Evolutionary conservation across 2,888 invertebrate genomes (phyloP).

Genomic region (Trichogramma dendrolimi): DNA sequence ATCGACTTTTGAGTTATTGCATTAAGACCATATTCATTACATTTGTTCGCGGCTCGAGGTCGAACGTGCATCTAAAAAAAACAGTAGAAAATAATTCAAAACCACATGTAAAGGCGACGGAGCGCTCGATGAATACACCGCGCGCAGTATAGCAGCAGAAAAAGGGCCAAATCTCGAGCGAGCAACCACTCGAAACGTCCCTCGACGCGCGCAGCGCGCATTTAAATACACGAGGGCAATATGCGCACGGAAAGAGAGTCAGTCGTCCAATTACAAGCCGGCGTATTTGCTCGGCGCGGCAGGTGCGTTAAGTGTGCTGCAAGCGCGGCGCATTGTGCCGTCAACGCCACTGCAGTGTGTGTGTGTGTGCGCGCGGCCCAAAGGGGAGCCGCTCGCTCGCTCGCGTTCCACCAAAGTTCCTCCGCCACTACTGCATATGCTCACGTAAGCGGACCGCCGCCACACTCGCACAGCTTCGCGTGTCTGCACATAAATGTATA

Average conservation of each 20-base stretch:
- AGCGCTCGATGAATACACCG: too few species aligned
- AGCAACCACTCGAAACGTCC: too few species aligned
- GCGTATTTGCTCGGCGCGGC: constrained; percentile 21
- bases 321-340: constrained; percentile 20
- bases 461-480: neutral
- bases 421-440: constrained; percentile 7
- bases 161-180: too few species aligned
- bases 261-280: constrained; percentile 25
- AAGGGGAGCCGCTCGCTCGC: neutral
- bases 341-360: constrained; percentile 3
- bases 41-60: too few species aligned
- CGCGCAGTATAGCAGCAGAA: too few species aligned
- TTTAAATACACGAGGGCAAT: neutral
- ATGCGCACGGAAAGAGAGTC: neutral
- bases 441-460: neutral
- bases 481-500: neutral
- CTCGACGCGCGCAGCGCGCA: too few species aligned
- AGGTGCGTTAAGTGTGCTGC: too few species aligned
- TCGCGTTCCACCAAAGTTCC: constrained; percentile 1
- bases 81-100: too few species aligned
- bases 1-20: too few species aligned
- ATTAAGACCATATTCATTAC: too few species aligned
- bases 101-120: too few species aligned
- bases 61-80: too few species aligned
- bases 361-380: neutral